Percentiles rank a stretch among this genome's conserved stretches.
Conservation (phyloP, 2,113 vertebrate species). For the Myocastor coypus region DNA sequence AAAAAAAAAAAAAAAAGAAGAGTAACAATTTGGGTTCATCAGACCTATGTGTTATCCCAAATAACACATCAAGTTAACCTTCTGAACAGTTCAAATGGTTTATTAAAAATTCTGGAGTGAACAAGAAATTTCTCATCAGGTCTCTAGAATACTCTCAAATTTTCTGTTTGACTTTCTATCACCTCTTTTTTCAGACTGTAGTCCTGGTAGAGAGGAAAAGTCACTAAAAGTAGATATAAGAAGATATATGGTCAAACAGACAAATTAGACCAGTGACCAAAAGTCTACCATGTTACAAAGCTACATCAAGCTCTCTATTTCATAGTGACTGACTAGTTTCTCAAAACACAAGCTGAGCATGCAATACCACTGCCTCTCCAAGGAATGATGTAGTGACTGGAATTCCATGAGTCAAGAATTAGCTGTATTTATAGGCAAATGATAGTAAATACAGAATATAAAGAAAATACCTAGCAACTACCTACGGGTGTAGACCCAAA, state of each 20-base stretch:
- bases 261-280: not conserved
- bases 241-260: not conserved
- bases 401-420: not conserved
- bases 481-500: not conserved
- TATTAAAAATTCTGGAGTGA: not conserved
- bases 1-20: too few species aligned
- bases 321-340: not conserved
- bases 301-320: not conserved
- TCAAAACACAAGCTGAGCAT: not conserved
- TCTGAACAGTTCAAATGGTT: not conserved
- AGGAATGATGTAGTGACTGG: not conserved
- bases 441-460: not conserved
- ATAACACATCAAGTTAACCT: not conserved
- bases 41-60: not conserved
- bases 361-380: not conserved
- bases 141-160: not conserved
- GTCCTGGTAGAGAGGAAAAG: not conserved
- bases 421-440: constrained; percentile 1
- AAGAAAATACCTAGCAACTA: constrained; percentile 3
- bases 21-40: not conserved
- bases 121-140: not conserved
- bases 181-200: not conserved
- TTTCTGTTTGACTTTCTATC: not conserved
- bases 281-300: not conserved
- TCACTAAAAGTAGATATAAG: not conserved